These are phyloP conservation scores for Silurus meridionalis DNA, from an alignment of 2,113 vertebrate genomes.

Conservation along the genomic window DNA sequence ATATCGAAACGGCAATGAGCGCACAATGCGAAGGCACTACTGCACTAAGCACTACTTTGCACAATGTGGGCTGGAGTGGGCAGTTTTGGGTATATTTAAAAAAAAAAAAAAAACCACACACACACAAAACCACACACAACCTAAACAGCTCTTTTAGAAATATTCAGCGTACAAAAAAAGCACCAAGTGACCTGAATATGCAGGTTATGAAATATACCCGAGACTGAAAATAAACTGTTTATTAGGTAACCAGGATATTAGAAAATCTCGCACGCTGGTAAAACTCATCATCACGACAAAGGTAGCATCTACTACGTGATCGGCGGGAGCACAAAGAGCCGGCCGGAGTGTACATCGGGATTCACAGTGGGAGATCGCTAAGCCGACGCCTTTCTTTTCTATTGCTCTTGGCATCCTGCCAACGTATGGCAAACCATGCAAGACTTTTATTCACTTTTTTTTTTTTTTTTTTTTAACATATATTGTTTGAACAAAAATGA, in stretches of 20 bases:
- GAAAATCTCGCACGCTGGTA: background rate
- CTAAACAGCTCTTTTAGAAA: conserved; percentile 65
- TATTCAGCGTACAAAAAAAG: conserved; percentile 59
- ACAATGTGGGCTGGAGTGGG: conserved; percentile 48
- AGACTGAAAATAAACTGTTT: conserved; percentile 48
- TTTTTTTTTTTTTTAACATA: background rate
- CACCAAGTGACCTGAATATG: conserved; percentile 43
- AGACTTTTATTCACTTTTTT: background rate
- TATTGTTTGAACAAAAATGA: conserved; percentile 1
- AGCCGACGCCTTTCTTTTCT: background rate
- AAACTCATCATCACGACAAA: background rate
- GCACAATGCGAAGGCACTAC: conserved; percentile 22
- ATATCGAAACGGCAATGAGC: conserved; percentile 11
- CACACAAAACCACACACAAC: background rate
- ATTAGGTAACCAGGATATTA: conserved; percentile 38
- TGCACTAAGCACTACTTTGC: conserved; percentile 41
- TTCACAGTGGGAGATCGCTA: conserved; percentile 4
- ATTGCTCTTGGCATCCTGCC: conserved; percentile 5
- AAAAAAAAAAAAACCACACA: background rate
- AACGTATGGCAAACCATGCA: conserved; percentile 10
- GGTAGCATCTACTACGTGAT: background rate
- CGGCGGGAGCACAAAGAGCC: background rate
- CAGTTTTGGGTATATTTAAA: conserved; percentile 15
- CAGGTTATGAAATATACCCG: conserved; percentile 52
- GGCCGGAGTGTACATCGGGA: background rate